These are phyloP conservation scores for Campoplex nolae DNA, from an alignment of 2,888 invertebrate genomes.

Conservation along the genomic window DNA sequence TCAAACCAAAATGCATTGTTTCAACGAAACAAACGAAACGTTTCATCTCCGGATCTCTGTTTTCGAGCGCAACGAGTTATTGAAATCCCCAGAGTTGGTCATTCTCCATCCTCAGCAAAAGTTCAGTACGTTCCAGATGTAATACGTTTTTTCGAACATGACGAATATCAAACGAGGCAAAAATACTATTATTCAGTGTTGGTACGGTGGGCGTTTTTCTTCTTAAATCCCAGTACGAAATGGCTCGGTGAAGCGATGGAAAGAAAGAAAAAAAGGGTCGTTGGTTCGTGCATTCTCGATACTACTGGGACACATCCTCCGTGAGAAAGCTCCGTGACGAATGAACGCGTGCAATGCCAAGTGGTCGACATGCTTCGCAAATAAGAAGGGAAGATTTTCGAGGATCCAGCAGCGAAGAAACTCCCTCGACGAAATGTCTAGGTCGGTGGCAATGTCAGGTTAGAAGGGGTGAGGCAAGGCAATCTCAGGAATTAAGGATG, in stretches of 20 bases:
- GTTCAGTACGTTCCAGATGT: not conserved
- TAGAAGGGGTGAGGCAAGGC: conserved; percentile 8
- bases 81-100: not conserved
- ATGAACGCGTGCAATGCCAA: conserved; percentile 56
- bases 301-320: conserved; percentile 50
- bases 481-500: conserved; percentile 60
- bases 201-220: conserved; percentile 3
- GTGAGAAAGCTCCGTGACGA: conserved; percentile 60
- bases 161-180: not conserved
- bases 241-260: not conserved
- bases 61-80: not conserved
- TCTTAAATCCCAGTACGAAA: conserved; percentile 34
- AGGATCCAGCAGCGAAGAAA: conserved; percentile 40
- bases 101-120: not conserved
- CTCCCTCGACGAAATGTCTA: conserved; percentile 23
- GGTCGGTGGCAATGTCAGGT: not conserved
- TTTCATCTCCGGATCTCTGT: not conserved
- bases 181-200: conserved; percentile 6
- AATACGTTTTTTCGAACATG: not conserved
- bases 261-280: not conserved
- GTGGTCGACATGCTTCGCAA: conserved; percentile 63
- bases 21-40: not conserved
- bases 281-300: conserved; percentile 39
- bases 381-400: conserved; percentile 60
- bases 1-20: not conserved